phyloP scores from a whole-genome alignment of 2,113 vertebrate genomes.

The Octodon degus region DNA sequence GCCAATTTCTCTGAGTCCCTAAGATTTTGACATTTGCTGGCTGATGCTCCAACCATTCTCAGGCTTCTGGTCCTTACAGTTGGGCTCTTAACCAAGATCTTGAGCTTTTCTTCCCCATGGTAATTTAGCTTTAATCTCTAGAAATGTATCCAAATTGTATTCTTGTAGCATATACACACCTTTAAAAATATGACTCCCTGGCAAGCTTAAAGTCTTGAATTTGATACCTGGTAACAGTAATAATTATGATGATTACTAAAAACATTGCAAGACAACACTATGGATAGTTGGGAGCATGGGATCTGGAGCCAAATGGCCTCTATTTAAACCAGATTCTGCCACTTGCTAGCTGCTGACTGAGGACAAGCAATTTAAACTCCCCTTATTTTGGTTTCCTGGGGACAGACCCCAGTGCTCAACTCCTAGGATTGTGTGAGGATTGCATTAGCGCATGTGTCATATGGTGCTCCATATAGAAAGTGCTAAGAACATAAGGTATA shows the following conservation, averaged over 20 bases:
- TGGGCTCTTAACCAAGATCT: constrained; percentile 45
- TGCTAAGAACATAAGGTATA: not conserved
- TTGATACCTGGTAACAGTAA: too few relatives aligned
- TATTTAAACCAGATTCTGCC: too few relatives aligned
- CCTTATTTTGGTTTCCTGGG: not conserved
- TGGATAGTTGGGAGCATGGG: too few relatives aligned
- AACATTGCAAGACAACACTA: too few relatives aligned
- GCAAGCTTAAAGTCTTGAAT: too few relatives aligned
- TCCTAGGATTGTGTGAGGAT: not conserved
- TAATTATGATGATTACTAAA: too few relatives aligned
- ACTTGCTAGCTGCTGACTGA: not conserved
- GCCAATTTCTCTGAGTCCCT: constrained; percentile 2
- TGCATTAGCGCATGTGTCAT: not conserved
- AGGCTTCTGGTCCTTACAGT: not conserved
- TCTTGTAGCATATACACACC: not conserved
- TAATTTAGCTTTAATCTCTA: not conserved
- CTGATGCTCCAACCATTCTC: not conserved
- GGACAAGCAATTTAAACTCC: not conserved
- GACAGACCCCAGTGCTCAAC: not conserved
- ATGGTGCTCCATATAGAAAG: not conserved
- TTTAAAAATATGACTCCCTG: not conserved
- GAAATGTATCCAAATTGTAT: not conserved
- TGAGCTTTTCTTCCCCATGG: not conserved
- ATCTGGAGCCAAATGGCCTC: too few relatives aligned
- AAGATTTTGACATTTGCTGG: constrained; percentile 14